Evolutionary conservation across 2,888 invertebrate species (phyloP), one percentile per base, ranked within the genome.

Genomic region (Hydrotaea diabolus): DNA sequence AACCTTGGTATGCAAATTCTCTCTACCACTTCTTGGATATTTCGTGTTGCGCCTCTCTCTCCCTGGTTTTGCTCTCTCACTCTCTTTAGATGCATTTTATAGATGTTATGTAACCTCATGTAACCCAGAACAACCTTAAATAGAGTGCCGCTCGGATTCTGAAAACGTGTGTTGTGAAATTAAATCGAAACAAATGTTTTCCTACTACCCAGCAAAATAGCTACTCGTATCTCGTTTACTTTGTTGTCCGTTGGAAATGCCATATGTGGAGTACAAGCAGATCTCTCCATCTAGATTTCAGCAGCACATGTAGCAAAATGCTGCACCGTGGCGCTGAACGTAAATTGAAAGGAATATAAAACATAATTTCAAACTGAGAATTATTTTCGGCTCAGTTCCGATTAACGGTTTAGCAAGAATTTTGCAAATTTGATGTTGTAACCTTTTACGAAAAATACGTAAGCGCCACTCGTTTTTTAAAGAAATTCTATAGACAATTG

Each of bases 71-170:
- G 13, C 9, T 39, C 13, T 8, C 31, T 31, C 31, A n/a, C n/a
- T n/a, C 43, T 43, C 49, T 49, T 49, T 49, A 49, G 49, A 49
- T 49, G 49, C 49, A 15, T 49, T 49, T 49, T 49, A 49, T 49
- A 49, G 49, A 49, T 43, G 9, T 49, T 49, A 49, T 49, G 49
- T n/a, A 49, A 49, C 49, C 49, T 49, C n/a, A 49, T 49, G 49
- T n/a, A 49, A 49, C 49, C 49, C 1, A 15, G 13, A 7, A 43
- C n/a, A 15, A 49, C 49, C 49, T 49, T 49, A 49, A 49, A 49
- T 49, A 49, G 49, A 43, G 43, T 8, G 36, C 36, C 7, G 39
- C 49, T 49, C 3, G 49, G 5, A n/a, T 49, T 49, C n/a, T 2
- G n/a, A n/a, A 49, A 49, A 49, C n/a, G 49, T 49, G 43, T 43